Evolutionary conservation across 2,888 invertebrate genomes (phyloP).

Genomic region (Melanchra persicariae): DNA sequence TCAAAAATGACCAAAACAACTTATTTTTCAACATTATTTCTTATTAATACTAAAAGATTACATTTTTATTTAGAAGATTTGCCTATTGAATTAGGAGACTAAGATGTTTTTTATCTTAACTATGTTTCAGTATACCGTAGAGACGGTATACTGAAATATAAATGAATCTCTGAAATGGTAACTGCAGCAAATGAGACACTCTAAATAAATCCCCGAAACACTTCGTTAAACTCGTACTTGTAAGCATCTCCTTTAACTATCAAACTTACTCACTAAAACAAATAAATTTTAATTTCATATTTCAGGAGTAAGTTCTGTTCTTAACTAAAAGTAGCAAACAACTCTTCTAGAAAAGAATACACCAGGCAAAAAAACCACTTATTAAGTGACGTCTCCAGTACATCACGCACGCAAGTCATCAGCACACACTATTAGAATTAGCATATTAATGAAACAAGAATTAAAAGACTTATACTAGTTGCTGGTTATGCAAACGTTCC

Average conservation of each 20-base stretch:
- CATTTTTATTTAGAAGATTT: not conserved
- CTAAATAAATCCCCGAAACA: not conserved
- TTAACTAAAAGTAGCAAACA: not conserved
- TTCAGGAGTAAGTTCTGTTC: not conserved
- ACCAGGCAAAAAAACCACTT: not conserved
- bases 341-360: not conserved
- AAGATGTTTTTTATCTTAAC: not conserved
- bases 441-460: conserved; percentile 76
- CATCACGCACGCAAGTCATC: conserved; percentile 41
- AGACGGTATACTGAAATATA: too few species aligned
- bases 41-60: not conserved
- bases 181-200: not conserved
- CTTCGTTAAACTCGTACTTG: too few species aligned
- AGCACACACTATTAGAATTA: conserved; percentile 59
- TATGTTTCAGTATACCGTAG: not conserved
- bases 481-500: conserved; percentile 75
- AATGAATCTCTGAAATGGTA: too few species aligned
- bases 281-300: too few species aligned
- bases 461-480: conserved; percentile 69
- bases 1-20: conserved; percentile 26
- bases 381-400: conserved; percentile 14
- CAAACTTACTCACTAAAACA: not conserved
- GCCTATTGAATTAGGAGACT: not conserved
- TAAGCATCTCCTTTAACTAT: too few species aligned
- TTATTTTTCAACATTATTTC: conserved; percentile 12